These are phyloP conservation scores for Trichonephila clavata DNA, from an alignment of 1,140 invertebrate species.

Conservation along the genomic window DNA sequence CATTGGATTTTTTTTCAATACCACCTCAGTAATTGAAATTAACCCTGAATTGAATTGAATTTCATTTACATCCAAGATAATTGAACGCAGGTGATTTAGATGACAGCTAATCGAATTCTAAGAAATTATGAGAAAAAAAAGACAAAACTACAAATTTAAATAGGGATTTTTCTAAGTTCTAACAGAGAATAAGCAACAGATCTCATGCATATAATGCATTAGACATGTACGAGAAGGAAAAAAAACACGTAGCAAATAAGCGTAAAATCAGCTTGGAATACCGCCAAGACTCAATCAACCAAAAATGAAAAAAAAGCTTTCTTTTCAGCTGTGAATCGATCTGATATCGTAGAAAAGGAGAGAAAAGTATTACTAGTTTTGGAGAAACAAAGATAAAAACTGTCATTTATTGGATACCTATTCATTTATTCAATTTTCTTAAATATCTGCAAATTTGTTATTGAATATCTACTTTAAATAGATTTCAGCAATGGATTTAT, in stretches of 20 bases:
- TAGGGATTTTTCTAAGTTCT: neutral
- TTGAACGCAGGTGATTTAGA: too few relatives aligned
- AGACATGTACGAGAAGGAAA: neutral
- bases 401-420: neutral
- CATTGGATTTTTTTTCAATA: neutral
- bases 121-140: neutral
- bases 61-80: too few relatives aligned
- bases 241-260: slow-evolving; percentile 25
- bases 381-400: neutral
- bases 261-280: slow-evolving; percentile 33
- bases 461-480: too few relatives aligned
- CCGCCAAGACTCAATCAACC: slow-evolving; percentile 18
- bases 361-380: neutral
- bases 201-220: neutral
- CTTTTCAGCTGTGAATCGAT: neutral
- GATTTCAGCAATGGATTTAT: too few relatives aligned
- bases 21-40: too few relatives aligned
- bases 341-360: neutral
- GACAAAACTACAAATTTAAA: neutral
- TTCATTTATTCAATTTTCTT: too few relatives aligned
- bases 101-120: neutral
- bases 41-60: too few relatives aligned
- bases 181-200: neutral
- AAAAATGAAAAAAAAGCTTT: neutral
- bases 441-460: too few relatives aligned